Conservation (phyloP, 2,113 vertebrate species). For the Psilopsiagon aurifrons region DNA sequence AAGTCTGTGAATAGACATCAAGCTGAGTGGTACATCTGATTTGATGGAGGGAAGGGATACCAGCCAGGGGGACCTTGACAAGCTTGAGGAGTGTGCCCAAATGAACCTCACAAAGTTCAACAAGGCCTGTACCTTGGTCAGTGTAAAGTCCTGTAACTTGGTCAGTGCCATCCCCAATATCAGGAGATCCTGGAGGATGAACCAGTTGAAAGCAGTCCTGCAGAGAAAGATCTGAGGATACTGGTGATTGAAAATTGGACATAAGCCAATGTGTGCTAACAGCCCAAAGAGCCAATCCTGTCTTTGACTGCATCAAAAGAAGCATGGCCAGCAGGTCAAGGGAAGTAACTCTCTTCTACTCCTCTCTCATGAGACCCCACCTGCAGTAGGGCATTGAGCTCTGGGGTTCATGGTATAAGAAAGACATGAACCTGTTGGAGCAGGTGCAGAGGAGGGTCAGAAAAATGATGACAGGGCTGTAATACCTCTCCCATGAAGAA, state of each 20-base stretch:
- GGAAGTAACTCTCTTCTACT: background rate
- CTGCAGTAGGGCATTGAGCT: background rate
- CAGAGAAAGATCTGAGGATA: background rate
- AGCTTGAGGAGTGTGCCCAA: too few relatives aligned
- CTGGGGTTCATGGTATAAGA: background rate
- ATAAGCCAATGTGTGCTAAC: background rate
- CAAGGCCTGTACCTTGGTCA: too few relatives aligned
- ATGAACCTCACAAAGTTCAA: background rate
- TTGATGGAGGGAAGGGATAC: background rate
- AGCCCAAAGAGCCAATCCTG: background rate
- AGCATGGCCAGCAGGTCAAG: accelerated
- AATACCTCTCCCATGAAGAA: background rate
- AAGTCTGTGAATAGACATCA: background rate
- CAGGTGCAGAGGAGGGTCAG: background rate
- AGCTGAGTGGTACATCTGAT: too few relatives aligned
- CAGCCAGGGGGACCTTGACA: background rate
- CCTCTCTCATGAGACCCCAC: background rate
- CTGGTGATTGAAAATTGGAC: background rate
- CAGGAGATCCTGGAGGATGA: background rate
- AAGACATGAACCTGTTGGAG: background rate
- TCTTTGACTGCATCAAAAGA: background rate
- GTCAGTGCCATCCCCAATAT: background rate
- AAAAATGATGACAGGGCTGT: background rate
- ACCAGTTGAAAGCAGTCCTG: background rate
- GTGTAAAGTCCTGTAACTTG: background rate